These are phyloP conservation scores for Intellagama lesueurii DNA, from an alignment of 2,797 vertebrate species.

Conservation along the genomic window DNA sequence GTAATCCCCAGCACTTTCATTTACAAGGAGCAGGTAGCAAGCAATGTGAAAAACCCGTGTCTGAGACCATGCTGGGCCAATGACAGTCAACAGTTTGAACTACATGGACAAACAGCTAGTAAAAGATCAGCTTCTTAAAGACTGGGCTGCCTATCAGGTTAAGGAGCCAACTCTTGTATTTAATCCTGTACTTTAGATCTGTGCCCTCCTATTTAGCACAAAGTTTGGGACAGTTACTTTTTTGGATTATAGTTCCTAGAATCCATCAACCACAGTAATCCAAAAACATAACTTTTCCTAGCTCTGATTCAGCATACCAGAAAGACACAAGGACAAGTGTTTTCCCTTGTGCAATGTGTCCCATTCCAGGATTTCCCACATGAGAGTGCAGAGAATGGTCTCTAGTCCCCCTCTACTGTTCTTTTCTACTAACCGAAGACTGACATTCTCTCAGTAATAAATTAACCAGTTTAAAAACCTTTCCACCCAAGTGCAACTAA, in stretches of 20 bases:
- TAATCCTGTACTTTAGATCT: not conserved
- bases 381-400: not conserved
- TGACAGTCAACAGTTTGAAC: not conserved
- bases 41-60: not conserved
- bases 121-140: not conserved
- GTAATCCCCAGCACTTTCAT: not conserved
- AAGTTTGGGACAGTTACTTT: no score
- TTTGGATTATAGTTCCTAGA: no score
- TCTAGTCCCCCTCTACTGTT: not conserved
- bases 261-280: no score
- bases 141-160: not conserved
- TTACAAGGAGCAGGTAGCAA: not conserved
- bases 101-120: not conserved
- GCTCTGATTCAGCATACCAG: not conserved
- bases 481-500: not conserved
- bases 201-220: not conserved
- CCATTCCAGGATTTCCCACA: not conserved
- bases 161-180: not conserved
- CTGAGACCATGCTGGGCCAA: not conserved
- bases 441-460: not conserved
- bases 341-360: not conserved
- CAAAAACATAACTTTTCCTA: no score
- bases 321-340: not conserved
- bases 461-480: not conserved
- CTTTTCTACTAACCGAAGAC: not conserved